Evolutionary conservation across 2,888 invertebrate genomes (phyloP), one percentile per base, ranked within the genome.

Genomic region (Trachelus tabidus): DNA sequence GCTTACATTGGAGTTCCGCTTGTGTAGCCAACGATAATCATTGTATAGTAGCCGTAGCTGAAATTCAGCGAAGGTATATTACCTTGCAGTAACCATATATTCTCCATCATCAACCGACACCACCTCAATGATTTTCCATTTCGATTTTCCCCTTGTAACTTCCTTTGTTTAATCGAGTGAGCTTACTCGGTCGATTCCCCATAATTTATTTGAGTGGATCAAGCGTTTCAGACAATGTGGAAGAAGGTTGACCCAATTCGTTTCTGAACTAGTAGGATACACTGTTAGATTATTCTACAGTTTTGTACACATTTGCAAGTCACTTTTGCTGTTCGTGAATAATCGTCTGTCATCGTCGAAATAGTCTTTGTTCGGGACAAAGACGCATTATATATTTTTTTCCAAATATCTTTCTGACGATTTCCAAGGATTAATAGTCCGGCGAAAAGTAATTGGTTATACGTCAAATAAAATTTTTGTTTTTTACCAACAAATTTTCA

Each of bases 1-100:
- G 84, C 83, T 83, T 83, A 84, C 84, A 82, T 82, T 82, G 81
- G 82, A 82, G 83, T 83, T 87, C 83, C 84, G 82, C 81, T 82
- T 81, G 81, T 81, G 80, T 81, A 81, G 81, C 84, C 81, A 81
- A 82, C 84, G 83, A 82, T 84, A 84, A 86, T 86, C 84, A 84
- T 85, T 83, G 83, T 75, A 73, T 75, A 75, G 73, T 76, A 34
- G 71, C 71, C 31, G 71, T 9, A 9, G 71, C 71, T 15, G 31
- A 71, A 71, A 31, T 31, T 23, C 56, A 56, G 23, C 23, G 9
- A 23, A 71, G 71, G 71, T 71, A 34, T 34, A 71, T 71, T 71
- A 71, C 71, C 71, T 71, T 71, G 31, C 71, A 34, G 71, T 34
- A 56, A 56, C 56, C 56, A 56, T 56, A 56, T 9, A 23, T 15